phyloP scores from a whole-genome alignment of 1,140 invertebrate genomes.

The Tachypleus tridentatus region DNA sequence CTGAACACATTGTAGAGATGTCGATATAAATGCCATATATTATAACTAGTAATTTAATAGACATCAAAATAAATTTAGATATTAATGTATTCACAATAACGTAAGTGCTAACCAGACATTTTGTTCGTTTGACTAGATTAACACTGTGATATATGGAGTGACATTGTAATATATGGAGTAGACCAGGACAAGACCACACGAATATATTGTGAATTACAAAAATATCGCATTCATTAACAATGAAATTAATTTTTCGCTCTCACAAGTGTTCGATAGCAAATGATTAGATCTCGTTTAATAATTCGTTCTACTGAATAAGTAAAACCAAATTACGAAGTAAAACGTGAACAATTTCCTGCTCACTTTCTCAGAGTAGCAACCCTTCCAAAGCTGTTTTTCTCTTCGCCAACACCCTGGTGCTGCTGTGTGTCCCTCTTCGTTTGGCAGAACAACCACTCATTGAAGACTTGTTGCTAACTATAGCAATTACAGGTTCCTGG shows the following conservation, averaged over 20 bases:
- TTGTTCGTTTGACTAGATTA: no score
- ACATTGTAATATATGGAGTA: no score
- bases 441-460: constrained; percentile 52
- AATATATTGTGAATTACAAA: no score
- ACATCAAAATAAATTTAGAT: background rate
- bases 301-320: background rate
- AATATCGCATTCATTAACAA: no score
- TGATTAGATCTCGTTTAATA: constrained; percentile 5
- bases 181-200: no score
- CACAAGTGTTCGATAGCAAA: no score
- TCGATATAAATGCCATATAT: background rate
- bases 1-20: background rate
- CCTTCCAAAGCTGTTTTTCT: constrained; percentile 91
- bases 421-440: constrained; percentile 82
- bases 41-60: background rate
- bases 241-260: no score
- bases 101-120: background rate
- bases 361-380: constrained; percentile 58
- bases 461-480: constrained; percentile 82
- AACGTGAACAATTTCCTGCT: constrained; percentile 11
- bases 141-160: no score
- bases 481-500: constrained; percentile 90
- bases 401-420: constrained; percentile 79
- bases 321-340: background rate
- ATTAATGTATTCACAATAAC: background rate